Evolutionary conservation across 2,888 invertebrate genomes (phyloP).

Genomic region (Plebejus anna): DNA sequence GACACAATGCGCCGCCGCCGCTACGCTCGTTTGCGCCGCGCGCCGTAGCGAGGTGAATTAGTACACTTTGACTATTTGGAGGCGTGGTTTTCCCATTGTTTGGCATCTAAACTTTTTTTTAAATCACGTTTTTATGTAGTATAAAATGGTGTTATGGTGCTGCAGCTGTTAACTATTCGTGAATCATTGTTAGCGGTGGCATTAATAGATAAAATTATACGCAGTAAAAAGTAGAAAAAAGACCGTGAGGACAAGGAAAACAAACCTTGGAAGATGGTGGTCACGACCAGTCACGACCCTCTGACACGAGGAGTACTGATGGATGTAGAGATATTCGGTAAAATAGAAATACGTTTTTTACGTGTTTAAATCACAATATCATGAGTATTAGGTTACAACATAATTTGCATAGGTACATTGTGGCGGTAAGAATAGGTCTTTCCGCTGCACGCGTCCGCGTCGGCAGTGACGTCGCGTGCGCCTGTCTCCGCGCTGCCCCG

Average conservation of each 20-base stretch:
- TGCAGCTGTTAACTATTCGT: neutral
- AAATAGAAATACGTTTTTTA: no score
- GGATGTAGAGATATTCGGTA: no score
- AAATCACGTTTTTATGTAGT: neutral
- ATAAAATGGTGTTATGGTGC: neutral
- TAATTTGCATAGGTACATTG: constrained; percentile 8
- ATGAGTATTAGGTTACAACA: neutral
- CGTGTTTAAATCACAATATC: no score
- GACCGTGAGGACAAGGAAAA: no score
- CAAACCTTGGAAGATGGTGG: no score
- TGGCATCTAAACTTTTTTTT: neutral
- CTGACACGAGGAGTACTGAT: no score
- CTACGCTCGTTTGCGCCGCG: constrained; percentile 42
- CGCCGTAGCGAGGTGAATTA: constrained; percentile 56
- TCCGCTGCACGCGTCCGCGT: constrained; percentile 37
- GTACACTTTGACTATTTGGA: constrained; percentile 40
- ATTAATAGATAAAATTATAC: neutral
- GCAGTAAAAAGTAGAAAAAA: neutral
- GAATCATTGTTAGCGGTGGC: neutral
- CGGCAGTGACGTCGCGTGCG: constrained; percentile 65
- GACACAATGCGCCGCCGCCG: constrained; percentile 72
- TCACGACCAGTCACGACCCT: no score
- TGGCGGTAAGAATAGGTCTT: constrained; percentile 16
- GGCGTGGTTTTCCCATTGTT: constrained; percentile 27
- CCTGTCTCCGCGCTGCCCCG: constrained; percentile 43